phyloP scores from a whole-genome alignment of 2,888 invertebrate genomes.

The Lepidochrysops patricia region DNA sequence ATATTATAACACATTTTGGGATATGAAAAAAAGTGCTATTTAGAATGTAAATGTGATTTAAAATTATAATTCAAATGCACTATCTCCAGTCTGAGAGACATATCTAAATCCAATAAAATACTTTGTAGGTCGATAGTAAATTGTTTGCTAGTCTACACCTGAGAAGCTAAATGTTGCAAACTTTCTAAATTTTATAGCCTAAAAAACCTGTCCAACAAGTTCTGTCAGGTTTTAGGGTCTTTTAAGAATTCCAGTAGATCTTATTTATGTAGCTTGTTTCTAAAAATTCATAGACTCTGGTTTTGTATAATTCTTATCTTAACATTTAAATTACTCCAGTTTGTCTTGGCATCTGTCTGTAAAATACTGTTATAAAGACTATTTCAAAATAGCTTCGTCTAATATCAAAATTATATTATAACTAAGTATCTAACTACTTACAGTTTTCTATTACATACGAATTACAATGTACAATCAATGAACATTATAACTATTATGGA shows the following conservation, averaged over 20 bases:
- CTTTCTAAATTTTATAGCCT: conserved; percentile 65
- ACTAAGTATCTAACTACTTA: neutral
- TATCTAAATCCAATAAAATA: conserved; percentile 45
- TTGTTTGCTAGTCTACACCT: conserved; percentile 49
- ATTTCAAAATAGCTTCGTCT: neutral
- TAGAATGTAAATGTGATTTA: too few species aligned
- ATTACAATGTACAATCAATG: neutral
- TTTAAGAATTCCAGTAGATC: conserved; percentile 28
- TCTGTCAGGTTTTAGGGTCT: conserved; percentile 63
- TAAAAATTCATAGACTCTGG: conserved; percentile 1
- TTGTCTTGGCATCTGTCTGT: neutral
- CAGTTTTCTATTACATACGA: neutral
- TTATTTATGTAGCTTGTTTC: neutral
- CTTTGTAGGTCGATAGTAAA: conserved; percentile 61
- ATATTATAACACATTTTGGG: neutral
- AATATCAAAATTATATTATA: neutral
- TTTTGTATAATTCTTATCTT: conserved; percentile 3
- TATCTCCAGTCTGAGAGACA: neutral
- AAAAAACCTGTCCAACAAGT: conserved; percentile 32
- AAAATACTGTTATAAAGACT: neutral
- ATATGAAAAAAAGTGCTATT: neutral
- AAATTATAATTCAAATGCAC: neutral
- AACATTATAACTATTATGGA: neutral
- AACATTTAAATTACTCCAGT: neutral
- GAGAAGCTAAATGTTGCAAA: conserved; percentile 56